These are phyloP conservation scores for Eclectus roratus DNA, from an alignment of 2,113 vertebrate genomes.

Conservation along the genomic window DNA sequence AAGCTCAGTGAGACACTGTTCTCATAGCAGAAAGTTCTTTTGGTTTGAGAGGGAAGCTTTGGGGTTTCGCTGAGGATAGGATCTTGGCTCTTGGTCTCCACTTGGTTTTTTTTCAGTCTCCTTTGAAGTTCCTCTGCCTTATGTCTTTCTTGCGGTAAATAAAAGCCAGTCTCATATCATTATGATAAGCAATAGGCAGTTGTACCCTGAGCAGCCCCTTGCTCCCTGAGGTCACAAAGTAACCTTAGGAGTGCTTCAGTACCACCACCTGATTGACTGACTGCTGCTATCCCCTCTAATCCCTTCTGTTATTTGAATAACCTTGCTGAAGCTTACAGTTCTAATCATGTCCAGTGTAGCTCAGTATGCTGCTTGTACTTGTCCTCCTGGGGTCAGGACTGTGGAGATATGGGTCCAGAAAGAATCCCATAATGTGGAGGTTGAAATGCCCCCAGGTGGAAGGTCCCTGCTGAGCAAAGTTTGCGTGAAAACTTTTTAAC, in stretches of 20 bases:
- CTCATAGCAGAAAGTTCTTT: background rate
- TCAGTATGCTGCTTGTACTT: background rate
- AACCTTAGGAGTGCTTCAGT: background rate
- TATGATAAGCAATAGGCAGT: background rate
- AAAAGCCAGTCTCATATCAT: background rate
- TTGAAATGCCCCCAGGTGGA: background rate
- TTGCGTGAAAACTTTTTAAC: background rate
- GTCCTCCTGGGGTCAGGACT: background rate
- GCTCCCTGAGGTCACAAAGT: background rate
- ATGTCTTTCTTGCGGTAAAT: background rate
- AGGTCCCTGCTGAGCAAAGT: background rate
- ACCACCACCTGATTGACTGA: background rate
- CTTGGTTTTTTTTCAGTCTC: background rate
- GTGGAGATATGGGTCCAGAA: background rate
- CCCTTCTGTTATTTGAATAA: conserved; percentile 13
- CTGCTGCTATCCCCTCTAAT: conserved; percentile 7
- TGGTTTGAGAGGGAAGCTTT: background rate
- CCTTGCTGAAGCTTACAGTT: background rate
- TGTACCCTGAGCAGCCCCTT: background rate
- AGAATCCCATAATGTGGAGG: background rate
- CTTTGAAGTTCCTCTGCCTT: background rate
- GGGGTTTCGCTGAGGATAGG: background rate
- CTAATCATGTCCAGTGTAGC: background rate
- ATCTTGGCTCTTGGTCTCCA: background rate
- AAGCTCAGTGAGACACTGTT: background rate